Evolutionary conservation across 1,140 invertebrate genomes (phyloP), one percentile per base, ranked within the genome.

Genomic region (Euglossa dilemma): DNA sequence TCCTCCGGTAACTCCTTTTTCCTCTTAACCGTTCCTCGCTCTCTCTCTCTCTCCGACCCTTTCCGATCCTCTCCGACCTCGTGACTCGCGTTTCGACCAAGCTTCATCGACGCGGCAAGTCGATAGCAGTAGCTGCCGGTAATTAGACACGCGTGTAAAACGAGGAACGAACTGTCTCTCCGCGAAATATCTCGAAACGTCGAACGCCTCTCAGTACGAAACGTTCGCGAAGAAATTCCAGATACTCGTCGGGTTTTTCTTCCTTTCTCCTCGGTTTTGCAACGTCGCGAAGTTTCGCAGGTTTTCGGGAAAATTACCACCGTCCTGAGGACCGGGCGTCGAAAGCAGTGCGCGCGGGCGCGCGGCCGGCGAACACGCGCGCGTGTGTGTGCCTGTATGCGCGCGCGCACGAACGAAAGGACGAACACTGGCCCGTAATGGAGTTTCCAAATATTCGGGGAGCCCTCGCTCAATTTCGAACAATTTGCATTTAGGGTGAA

Each of bases 401-500:
- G 28, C 80, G 82, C 64, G 77, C 75, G 64, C 25, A 76, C 84
- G 88, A 84, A 91, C 91, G 92, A 93, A 93, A 93, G 91, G 91
- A 92, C 91, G 89, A 91, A 92, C 89, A 92, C 91, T 90, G 86
- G 90, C 90, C 90, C 89, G 91, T 94, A 94, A 94, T 94, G 94
- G 92, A 94, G 92, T 94, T 94, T 94, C 93, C 93, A 94, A 94
- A 94, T 94, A 94, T 94, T 94, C 93, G 92, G 91, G 93, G 91
- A 93, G 93, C 93, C 92, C 93, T 94, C 93, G 92, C 93, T 93
- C 93, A 94, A 94, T 94, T 94, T 94, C 92, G 92, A 94, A 94
- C 93, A 94, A 94, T 94, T 94, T 94, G 93, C 94, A 94, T 94
- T 94, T 93, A 94, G 93, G 93, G 93, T 93, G 92, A 94, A 94